A percentile compares a stretch with the other conserved stretches of the same genome.
phyloP scores from a whole-genome alignment of 2,797 vertebrate genomes.

The Poeciliopsis turneri region DNA sequence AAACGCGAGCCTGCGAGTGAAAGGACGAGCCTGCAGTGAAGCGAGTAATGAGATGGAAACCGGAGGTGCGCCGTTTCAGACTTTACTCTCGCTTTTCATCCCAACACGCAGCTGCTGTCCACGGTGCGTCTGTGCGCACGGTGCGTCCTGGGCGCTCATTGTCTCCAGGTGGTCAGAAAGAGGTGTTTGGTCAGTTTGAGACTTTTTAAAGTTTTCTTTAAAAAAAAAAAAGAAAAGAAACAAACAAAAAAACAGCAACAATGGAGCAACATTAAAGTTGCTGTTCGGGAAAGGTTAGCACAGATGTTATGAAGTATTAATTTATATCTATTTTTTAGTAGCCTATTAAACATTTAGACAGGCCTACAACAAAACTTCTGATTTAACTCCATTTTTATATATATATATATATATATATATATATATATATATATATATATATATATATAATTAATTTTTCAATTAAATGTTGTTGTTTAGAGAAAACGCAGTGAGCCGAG shows the following conservation, averaged over 20 bases:
- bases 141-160: neutral
- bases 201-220: neutral
- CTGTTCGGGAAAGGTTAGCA: neutral
- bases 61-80: conserved; percentile 42
- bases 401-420: too few relatives aligned
- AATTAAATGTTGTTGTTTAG: neutral
- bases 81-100: conserved; percentile 18
- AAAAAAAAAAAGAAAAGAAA: too few relatives aligned
- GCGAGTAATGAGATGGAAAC: conserved; percentile 39
- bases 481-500: neutral
- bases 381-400: neutral
- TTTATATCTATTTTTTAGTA: neutral
- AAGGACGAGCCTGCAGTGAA: conserved; percentile 37
- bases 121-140: neutral
- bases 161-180: neutral
- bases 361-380: neutral
- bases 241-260: neutral
- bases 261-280: neutral
- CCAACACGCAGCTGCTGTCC: conserved; percentile 3
- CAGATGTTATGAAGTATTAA: neutral
- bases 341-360: neutral
- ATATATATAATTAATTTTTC: too few relatives aligned
- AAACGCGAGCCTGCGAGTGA: conserved; percentile 48
- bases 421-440: too few relatives aligned
- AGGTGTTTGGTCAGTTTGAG: neutral